These are phyloP conservation scores for Amniataba percoides DNA, from an alignment of 2,797 vertebrate genomes.

Conservation along the genomic window DNA sequence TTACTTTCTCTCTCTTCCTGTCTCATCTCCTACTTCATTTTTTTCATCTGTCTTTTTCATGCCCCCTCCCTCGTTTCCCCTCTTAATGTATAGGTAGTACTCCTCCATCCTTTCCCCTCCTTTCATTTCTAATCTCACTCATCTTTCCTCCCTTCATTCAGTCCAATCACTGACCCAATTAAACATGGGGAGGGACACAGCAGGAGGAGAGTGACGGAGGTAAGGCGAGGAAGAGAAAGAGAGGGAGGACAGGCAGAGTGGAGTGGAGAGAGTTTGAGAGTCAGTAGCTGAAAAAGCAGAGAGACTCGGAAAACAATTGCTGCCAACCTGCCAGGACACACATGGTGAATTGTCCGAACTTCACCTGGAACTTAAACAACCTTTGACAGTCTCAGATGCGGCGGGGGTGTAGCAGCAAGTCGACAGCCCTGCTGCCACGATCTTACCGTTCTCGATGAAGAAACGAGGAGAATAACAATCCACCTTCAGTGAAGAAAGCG, in stretches of 20 bases:
- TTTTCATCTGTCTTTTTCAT: conserved; percentile 27
- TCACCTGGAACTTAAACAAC: conserved; percentile 75
- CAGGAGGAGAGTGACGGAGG: conserved; percentile 65
- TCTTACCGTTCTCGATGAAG: conserved; percentile 66
- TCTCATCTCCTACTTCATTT: conserved; percentile 29
- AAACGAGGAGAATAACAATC: conserved; percentile 76
- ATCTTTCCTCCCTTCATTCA: conserved; percentile 62
- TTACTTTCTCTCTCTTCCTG: conserved; percentile 20
- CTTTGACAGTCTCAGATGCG: conserved; percentile 67
- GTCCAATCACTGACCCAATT: conserved; percentile 85
- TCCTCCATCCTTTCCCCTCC: conserved; percentile 36
- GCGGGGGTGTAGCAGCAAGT: conserved; percentile 58
- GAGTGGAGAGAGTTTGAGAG: conserved; percentile 69
- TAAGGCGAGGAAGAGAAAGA: conserved; percentile 54
- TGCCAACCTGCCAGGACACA: conserved; percentile 60
- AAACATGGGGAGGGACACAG: conserved; percentile 74
- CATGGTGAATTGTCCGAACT: conserved; percentile 69
- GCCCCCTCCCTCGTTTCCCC: conserved; percentile 14
- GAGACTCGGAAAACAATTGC: conserved; percentile 63
- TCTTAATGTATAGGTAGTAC: conserved; percentile 47
- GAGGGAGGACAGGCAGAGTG: conserved; percentile 54
- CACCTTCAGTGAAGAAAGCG: conserved; percentile 55
- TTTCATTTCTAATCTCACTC: conserved; percentile 44
- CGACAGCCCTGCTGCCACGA: conserved; percentile 63
- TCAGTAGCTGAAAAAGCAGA: conserved; percentile 60